phyloP scores from a whole-genome alignment of 2,113 vertebrate genomes.

The Catharus bicknelli region DNA sequence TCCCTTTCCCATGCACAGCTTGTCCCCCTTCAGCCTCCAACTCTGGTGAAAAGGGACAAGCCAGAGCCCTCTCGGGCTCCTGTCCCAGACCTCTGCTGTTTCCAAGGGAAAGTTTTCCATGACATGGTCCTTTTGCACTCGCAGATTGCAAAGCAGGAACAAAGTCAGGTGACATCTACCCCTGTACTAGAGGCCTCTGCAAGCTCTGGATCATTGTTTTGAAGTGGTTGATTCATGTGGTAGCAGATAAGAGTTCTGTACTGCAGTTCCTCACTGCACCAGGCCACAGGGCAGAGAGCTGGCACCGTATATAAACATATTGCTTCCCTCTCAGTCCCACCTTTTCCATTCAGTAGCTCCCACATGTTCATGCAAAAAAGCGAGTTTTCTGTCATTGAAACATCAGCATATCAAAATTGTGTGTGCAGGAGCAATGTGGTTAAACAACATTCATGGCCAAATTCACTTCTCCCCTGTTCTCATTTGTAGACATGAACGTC shows the following conservation, averaged over 20 bases:
- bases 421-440: background rate
- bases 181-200: background rate
- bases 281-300: background rate
- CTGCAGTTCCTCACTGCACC: background rate
- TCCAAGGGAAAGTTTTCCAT: background rate
- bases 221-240: background rate
- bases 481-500: background rate
- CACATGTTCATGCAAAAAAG: background rate
- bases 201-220: background rate
- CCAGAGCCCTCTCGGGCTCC: background rate
- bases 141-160: background rate
- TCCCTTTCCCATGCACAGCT: accelerated
- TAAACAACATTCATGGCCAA: background rate
- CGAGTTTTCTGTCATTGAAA: background rate
- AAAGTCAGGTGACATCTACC: background rate
- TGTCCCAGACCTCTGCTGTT: background rate
- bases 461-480: background rate
- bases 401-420: background rate
- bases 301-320: background rate
- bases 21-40: accelerated
- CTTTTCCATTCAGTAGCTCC: background rate
- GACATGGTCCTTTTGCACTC: background rate
- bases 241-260: background rate
- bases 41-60: background rate
- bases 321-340: background rate